Evolutionary conservation across 2,113 vertebrate species (phyloP), one percentile per base, ranked within the genome.

Genomic region (Leptocoma aspasia): DNA sequence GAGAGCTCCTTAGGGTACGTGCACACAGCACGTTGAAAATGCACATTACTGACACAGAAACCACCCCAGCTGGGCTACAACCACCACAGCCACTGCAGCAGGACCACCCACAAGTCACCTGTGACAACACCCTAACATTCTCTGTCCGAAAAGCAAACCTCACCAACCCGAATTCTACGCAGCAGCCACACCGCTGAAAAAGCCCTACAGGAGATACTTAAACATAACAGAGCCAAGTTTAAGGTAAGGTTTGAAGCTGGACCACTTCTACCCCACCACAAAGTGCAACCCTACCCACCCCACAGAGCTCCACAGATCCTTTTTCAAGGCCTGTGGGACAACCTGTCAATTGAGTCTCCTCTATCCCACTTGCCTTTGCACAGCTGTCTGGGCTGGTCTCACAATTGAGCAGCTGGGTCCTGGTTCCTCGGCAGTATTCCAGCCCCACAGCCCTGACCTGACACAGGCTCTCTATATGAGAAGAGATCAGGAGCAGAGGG

Each of bases 191-290:
- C 1, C 1, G 5, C 53, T 88, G 82, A 37, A 82, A 82, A 63
- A 71, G 15, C 65, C 44, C 53, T 19, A 37, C 6, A 79, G 26
- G 17, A 77, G 28, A 15, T 10, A 64, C 2, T 37, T 27, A 52
- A 52, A 44, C 3, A 15, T 1, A 52, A 41, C 19, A 60, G 63
- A 60, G 33, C 10, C 33, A 37, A 78, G 37, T 45, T 60, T 20
- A 53, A 45, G 45, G 53, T 21, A 45, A 76, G 9, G 23, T 27
- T 78, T 45, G 70, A 44, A 92, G 52, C 50, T 39, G n/a, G n/a
- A 76, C 14, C 1, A 3, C 20, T 72, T 73, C 35, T 24, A 53
- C 4, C 13, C 20, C 24, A 44, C 20, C 2, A 1, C 1, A 19
- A 35, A 52, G 47, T 1, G 8, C 45, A 70, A 12, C 23, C 35